These are phyloP conservation scores for Amblyjoppa proteus DNA, from an alignment of 2,888 invertebrate species.

Conservation along the genomic window DNA sequence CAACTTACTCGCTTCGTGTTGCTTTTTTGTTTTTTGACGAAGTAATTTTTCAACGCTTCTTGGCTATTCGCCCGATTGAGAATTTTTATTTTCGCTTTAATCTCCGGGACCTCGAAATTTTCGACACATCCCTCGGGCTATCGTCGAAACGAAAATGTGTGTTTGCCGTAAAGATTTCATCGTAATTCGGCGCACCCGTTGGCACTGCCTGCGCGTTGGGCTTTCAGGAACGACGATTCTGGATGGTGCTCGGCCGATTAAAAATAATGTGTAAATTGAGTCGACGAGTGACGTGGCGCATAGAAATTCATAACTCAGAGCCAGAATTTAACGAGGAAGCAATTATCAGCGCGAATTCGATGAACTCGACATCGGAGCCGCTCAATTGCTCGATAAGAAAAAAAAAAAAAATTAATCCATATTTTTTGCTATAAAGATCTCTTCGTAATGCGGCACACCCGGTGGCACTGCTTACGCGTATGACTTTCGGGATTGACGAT, in stretches of 20 bases:
- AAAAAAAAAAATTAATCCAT: background rate
- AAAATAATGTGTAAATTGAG: too few relatives aligned
- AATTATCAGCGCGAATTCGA: too few relatives aligned
- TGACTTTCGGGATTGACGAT: background rate
- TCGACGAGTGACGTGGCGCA: too few relatives aligned
- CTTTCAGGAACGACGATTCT: background rate
- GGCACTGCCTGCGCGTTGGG: background rate
- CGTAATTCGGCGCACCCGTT: constrained; percentile 24
- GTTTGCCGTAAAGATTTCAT: constrained; percentile 9
- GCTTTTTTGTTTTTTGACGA: background rate
- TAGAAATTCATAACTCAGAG: too few relatives aligned
- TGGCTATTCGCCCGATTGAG: background rate
- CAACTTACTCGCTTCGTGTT: constrained; percentile 6
- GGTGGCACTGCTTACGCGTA: background rate
- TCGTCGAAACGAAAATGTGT: constrained; percentile 22
- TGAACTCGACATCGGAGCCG: too few relatives aligned
- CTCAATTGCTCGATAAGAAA: too few relatives aligned
- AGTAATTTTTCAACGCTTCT: constrained; percentile 13
- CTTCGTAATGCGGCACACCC: constrained; percentile 21
- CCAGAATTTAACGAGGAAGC: too few relatives aligned
- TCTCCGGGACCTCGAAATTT: constrained; percentile 18
- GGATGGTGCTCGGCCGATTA: background rate
- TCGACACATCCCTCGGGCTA: background rate
- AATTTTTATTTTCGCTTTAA: background rate
- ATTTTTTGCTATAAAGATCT: background rate